Conservation (phyloP, 2,113 vertebrate genomes). For the Chiloscyllium plagiosum region DNA sequence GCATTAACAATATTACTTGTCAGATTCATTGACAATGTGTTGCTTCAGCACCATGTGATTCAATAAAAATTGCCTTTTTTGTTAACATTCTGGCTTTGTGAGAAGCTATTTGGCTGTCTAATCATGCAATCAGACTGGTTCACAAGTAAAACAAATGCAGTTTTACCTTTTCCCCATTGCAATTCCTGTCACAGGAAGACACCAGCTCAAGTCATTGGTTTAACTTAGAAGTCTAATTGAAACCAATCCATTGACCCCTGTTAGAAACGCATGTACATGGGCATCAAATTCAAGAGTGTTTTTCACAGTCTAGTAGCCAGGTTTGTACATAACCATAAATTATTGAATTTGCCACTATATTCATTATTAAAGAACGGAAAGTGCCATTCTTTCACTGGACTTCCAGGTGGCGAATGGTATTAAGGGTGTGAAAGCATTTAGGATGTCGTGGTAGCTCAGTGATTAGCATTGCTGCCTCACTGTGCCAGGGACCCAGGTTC, state of each 20-base stretch:
- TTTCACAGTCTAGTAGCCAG: neutral
- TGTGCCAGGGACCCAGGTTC: too few relatives aligned
- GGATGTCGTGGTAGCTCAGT: too few relatives aligned
- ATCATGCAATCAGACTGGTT: slow-evolving; percentile 13
- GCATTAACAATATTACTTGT: slow-evolving; percentile 31
- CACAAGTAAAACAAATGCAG: neutral
- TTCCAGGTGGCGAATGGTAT: neutral
- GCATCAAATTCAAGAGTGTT: neutral
- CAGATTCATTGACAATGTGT: neutral
- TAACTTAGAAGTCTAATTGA: neutral
- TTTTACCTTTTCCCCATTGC: slow-evolving; percentile 3
- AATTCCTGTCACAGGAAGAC: neutral
- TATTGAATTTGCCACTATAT: neutral
- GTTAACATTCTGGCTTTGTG: neutral
- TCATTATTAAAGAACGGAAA: neutral
- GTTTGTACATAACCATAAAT: neutral
- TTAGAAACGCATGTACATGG: neutral
- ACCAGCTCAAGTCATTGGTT: neutral
- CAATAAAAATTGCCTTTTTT: slow-evolving; percentile 28
- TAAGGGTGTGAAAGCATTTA: neutral
- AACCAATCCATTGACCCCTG: neutral
- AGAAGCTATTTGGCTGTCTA: neutral
- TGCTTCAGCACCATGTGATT: slow-evolving; percentile 1
- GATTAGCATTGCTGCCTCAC: too few relatives aligned
- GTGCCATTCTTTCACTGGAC: neutral